These are phyloP conservation scores for Actenoides hombroni DNA, from an alignment of 2,113 vertebrate genomes.

Conservation along the genomic window DNA sequence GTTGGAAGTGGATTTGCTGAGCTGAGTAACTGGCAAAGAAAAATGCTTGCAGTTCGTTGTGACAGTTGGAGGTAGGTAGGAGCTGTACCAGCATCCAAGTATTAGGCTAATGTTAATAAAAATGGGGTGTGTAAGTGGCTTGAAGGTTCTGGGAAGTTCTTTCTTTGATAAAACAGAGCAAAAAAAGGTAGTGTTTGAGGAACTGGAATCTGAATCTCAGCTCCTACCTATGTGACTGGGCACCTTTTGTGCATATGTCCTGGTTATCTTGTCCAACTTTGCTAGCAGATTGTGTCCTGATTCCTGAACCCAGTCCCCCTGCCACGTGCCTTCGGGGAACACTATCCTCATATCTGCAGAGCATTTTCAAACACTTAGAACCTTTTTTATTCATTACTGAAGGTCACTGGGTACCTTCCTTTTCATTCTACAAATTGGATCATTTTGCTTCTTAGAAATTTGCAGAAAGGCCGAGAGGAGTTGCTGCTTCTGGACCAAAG, in stretches of 20 bases:
- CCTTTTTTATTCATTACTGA: not conserved
- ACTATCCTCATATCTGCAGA: not conserved
- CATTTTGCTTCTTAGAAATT: not conserved
- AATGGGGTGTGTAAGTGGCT: too few relatives aligned
- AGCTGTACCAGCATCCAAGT: not conserved
- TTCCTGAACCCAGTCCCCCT: not conserved
- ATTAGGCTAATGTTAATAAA: not conserved
- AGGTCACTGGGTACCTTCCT: not conserved
- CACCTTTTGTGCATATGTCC: not conserved
- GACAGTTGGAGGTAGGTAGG: not conserved
- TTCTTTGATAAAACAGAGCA: not conserved
- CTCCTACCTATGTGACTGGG: not conserved
- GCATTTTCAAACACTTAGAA: not conserved
- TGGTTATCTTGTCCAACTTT: not conserved
- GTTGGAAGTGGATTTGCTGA: not conserved
- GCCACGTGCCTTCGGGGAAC: not conserved
- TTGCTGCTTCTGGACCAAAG: not conserved
- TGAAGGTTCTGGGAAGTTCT: not conserved
- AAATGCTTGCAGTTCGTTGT: not conserved
- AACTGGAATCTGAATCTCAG: accelerated
- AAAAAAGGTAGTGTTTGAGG: not conserved
- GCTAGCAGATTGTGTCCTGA: not conserved
- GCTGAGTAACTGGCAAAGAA: not conserved
- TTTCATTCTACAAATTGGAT: not conserved
- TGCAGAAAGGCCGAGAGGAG: not conserved